These are phyloP conservation scores for Tachina grossa DNA, from an alignment of 2,888 invertebrate species.

Conservation along the genomic window DNA sequence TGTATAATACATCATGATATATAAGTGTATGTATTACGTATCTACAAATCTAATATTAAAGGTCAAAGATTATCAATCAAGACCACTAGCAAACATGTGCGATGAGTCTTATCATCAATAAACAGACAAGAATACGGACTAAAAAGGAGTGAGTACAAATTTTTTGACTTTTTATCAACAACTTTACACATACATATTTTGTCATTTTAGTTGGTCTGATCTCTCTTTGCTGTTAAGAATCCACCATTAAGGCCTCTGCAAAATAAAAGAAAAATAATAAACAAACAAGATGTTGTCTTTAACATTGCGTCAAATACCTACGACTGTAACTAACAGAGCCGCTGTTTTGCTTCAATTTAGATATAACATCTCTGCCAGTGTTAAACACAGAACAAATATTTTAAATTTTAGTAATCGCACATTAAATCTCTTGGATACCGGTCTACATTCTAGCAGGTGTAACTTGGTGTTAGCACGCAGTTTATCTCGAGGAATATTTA, in stretches of 20 bases:
- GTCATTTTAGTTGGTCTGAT: slow-evolving; percentile 1
- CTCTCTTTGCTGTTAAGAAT: slow-evolving; percentile 5
- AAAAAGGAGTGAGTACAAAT: neutral
- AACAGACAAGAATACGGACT: neutral
- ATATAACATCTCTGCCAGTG: slow-evolving; percentile 49
- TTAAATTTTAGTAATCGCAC: slow-evolving; percentile 19
- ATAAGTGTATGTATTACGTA: neutral
- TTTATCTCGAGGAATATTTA: slow-evolving; percentile 18
- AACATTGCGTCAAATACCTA: slow-evolving; percentile 29
- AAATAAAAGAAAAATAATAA: neutral
- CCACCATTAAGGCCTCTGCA: neutral
- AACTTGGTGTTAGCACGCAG: neutral
- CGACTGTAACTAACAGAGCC: slow-evolving; percentile 52
- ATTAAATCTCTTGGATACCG: slow-evolving; percentile 1
- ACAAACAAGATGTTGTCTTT: slow-evolving; percentile 36
- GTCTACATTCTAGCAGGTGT: neutral
- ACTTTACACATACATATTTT: neutral
- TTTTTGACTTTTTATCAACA: neutral
- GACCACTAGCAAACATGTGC: slow-evolving; percentile 49
- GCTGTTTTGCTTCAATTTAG: slow-evolving; percentile 18
- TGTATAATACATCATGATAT: too few species aligned
- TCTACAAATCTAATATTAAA: slow-evolving; percentile 13
- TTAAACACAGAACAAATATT: slow-evolving; percentile 9
- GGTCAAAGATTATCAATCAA: slow-evolving; percentile 67
- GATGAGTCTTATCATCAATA: slow-evolving; percentile 32